These are phyloP conservation scores for Drosophila azteca DNA, from an alignment of 1,140 invertebrate species.

Conservation along the genomic window DNA sequence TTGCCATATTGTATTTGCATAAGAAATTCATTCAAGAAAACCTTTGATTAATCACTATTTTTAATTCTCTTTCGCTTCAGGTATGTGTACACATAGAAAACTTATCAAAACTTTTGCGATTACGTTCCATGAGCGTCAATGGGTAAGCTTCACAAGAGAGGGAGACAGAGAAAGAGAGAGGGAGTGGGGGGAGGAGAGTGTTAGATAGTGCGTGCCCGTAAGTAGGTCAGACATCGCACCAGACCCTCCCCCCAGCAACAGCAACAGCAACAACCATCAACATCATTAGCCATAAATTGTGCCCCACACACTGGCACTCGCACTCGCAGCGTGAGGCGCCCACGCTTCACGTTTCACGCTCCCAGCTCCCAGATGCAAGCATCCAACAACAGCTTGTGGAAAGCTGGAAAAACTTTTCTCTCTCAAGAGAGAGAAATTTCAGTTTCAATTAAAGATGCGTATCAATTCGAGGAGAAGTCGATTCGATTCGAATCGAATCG, in stretches of 20 bases:
- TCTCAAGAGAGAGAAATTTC: no score
- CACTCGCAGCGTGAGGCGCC: constrained; percentile 7
- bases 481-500: no score
- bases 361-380: constrained; percentile 22
- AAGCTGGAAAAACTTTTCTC: constrained; percentile 1
- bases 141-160: constrained; percentile 47
- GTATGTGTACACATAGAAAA: constrained; percentile 30
- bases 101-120: constrained; percentile 47
- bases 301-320: neutral
- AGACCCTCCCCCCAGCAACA: neutral
- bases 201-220: constrained; percentile 48
- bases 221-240: constrained; percentile 42
- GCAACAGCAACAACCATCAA: constrained; percentile 7
- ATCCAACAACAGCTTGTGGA: neutral
- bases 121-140: constrained; percentile 21
- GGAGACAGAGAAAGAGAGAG: neutral
- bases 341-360: neutral
- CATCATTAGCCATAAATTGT: constrained; percentile 36
- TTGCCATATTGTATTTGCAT: no score
- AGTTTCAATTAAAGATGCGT: no score
- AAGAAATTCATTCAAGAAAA: neutral
- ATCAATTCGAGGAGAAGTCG: no score
- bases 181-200: neutral
- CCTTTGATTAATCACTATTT: constrained; percentile 15
- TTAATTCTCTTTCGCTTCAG: constrained; percentile 36